Base-by-base conservation (phyloP, 2,888 invertebrate genomes). In the Melinaea menophilus region DNA sequence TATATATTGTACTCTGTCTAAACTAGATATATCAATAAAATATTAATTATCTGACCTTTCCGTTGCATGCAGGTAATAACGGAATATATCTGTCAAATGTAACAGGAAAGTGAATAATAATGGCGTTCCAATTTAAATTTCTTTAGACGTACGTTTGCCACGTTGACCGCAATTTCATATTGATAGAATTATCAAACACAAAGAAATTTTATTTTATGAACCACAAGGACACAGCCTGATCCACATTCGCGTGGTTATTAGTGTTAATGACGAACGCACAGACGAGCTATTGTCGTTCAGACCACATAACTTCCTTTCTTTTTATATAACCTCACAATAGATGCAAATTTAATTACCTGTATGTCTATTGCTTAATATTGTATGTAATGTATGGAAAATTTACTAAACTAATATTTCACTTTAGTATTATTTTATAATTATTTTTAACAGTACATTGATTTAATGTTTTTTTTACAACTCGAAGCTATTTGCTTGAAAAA, bases 171-270 rank as follows among this genome's bases (percentile, higher is more conserved):
- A 87, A 79, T 79, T 79, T 76, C 78, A 84, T 83, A 85, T 86
- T 86, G 86, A 88, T 88, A 86, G 82, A 88, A 86, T 87, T 84
- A 82, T 88, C 85, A 84, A 79, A 72, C 75, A 66, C 78, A 80
- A 80, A 75, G 73, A 76, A 73, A 78, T 75, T 82, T 82, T 82
- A 81, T 84, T 76, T 72, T 68, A 67, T 65, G 74, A 75, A 88
- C 89, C 89, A 78, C 89, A 88, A 79, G 78, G 76, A 79, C 79
- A 77, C 71, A 68, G 71, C 74, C 71, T 78, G 79, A 75, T 75
- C 79, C 73, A 76, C 78, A 78, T 79, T 79, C 77, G 74, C 73
- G 72, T 83, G 85, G 86, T 86, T 87, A 88, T 88, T 88, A 88
- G 80, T 77, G 78, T 78, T 88, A 88, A 88, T 87, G 83, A 81